Evolutionary conservation across 2,797 vertebrate species (phyloP).

Genomic region (Mus minutoides): DNA sequence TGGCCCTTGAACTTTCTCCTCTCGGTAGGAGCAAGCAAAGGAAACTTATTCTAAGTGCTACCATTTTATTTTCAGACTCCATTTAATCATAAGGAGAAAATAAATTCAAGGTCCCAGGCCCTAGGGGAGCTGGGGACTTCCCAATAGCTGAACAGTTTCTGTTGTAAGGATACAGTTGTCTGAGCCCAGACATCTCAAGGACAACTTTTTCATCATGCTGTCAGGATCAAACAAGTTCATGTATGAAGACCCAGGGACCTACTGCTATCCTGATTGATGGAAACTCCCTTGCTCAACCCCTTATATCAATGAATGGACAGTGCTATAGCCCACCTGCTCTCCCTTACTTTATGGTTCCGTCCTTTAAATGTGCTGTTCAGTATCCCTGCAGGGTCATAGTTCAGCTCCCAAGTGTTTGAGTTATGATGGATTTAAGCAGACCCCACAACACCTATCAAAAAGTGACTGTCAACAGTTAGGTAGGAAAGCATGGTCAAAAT

Average conservation of each 20-base stretch:
- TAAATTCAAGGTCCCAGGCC: neutral
- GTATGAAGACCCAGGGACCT: neutral
- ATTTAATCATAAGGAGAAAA: neutral
- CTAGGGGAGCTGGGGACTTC: neutral
- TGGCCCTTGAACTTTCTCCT: neutral
- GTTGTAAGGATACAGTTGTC: neutral
- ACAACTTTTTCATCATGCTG: neutral
- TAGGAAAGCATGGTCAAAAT: neutral
- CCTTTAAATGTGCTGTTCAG: neutral
- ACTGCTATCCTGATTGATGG: neutral
- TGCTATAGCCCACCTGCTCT: neutral
- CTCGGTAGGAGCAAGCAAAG: no score
- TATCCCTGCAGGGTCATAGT: neutral
- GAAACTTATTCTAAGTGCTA: no score
- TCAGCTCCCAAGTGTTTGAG: neutral
- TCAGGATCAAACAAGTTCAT: neutral
- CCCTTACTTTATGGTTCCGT: neutral
- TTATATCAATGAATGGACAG: neutral
- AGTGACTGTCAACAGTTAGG: neutral
- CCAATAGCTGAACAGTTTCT: neutral
- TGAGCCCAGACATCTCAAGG: neutral
- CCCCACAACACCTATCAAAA: no score
- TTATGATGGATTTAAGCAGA: neutral
- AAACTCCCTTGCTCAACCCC: neutral
- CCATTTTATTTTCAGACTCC: neutral